These are phyloP conservation scores for Operophtera brumata DNA, from an alignment of 2,888 invertebrate genomes.

Conservation along the genomic window DNA sequence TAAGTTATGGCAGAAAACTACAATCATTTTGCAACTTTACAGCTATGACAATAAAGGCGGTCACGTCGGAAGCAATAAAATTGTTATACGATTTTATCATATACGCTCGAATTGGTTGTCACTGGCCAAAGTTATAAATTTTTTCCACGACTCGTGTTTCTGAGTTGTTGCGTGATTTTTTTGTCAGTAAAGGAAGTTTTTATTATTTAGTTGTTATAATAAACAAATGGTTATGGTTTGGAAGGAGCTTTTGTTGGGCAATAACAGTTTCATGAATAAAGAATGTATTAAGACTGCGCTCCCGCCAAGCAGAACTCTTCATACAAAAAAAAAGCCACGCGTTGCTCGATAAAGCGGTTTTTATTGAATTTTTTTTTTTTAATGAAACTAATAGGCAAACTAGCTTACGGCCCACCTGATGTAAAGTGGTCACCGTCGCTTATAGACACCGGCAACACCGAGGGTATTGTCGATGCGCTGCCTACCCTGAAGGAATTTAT, in stretches of 20 bases:
- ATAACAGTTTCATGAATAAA: constrained; percentile 13
- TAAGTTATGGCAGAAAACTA: constrained; percentile 28
- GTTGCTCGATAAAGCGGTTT: no score
- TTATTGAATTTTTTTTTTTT: no score
- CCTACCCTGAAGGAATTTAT: no score
- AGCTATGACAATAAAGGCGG: constrained; percentile 30
- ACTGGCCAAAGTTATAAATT: constrained; percentile 55
- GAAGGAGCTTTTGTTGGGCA: constrained; percentile 12
- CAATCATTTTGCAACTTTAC: constrained; percentile 42
- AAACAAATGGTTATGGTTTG: constrained; percentile 18
- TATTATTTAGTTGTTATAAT: constrained; percentile 28
- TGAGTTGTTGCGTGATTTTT: constrained; percentile 40
- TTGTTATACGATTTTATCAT: constrained; percentile 51
- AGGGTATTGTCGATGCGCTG: no score
- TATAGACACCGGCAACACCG: no score
- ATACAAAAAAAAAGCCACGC: no score
- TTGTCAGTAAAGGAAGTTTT: constrained; percentile 29
- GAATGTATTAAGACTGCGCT: not conserved
- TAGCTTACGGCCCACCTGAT: no score
- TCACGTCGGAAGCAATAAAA: constrained; percentile 27
- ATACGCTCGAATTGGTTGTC: constrained; percentile 52
- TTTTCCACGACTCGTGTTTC: constrained; percentile 49
- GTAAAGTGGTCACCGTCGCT: no score
- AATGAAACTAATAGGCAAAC: no score
- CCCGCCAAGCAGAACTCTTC: no score